Percentiles rank a stretch among this genome's conserved stretches.
phyloP scores from a whole-genome alignment of 1,140 invertebrate genomes.

The Bombus terrestris region DNA sequence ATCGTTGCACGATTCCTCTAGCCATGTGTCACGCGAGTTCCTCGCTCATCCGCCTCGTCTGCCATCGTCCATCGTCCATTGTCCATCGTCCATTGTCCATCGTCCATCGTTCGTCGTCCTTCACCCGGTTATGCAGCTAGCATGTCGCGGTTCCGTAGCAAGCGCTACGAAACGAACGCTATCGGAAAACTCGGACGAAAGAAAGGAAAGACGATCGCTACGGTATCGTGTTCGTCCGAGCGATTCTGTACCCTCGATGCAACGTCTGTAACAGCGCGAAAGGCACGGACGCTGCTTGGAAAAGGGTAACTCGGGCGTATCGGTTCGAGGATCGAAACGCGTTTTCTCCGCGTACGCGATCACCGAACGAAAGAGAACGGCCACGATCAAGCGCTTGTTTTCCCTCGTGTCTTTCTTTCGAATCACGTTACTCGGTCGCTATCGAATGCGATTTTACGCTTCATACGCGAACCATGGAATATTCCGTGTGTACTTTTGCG shows the following conservation, averaged over 20 bases:
- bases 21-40: neutral
- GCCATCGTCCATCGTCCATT: conserved; percentile 76
- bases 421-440: neutral
- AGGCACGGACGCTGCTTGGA: neutral
- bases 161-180: neutral
- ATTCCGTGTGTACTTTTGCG: too few relatives aligned
- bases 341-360: conserved; percentile 29
- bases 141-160: conserved; percentile 56
- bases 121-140: conserved; percentile 74
- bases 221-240: neutral
- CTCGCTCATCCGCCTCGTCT: conserved; percentile 6
- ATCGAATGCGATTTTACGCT: too few relatives aligned
- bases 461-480: too few relatives aligned
- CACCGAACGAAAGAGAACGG: conserved; percentile 10
- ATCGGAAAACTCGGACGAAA: conserved; percentile 62
- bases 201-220: neutral
- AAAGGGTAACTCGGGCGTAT: conserved; percentile 23
- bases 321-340: conserved; percentile 21
- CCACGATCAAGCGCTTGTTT: neutral
- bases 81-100: neutral
- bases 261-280: neutral
- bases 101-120: conserved; percentile 62
- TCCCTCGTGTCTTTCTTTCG: neutral
- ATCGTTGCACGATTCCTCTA: neutral
- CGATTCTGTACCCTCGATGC: conserved; percentile 14